phyloP scores from a whole-genome alignment of 2,797 vertebrate genomes.

The Coilia nasus region DNA sequence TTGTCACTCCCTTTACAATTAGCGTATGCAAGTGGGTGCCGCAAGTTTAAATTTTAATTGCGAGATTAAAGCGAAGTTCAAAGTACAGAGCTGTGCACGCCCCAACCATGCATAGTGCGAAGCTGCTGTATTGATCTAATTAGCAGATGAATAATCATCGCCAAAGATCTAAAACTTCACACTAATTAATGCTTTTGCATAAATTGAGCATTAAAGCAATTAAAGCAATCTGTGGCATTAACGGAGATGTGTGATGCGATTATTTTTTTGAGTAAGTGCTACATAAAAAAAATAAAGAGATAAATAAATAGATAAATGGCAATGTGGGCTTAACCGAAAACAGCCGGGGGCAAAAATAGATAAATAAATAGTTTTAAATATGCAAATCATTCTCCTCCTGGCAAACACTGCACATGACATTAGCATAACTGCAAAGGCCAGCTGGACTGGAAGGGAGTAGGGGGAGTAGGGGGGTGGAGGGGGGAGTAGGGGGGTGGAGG shows the following conservation, averaged over 20 bases:
- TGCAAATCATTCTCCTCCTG: conserved; percentile 46
- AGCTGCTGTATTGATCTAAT: no score
- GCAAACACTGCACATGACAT: conserved; percentile 66
- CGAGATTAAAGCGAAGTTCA: conserved; percentile 57
- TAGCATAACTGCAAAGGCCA: conserved; percentile 45
- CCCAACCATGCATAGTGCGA: no score
- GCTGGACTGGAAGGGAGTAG: background rate
- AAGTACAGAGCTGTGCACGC: conserved; percentile 58
- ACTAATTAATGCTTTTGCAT: conserved; percentile 64
- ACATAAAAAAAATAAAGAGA: no score
- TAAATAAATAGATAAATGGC: conserved; percentile 46
- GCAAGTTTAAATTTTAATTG: conserved; percentile 54
- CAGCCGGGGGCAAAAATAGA: conserved; percentile 26
- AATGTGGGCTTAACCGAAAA: conserved; percentile 21
- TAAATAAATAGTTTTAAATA: conserved; percentile 60
- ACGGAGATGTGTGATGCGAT: conserved; percentile 42
- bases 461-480: no score
- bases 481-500: no score
- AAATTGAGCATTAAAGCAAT: conserved; percentile 59
- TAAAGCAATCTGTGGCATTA: conserved; percentile 63
- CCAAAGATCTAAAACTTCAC: conserved; percentile 45
- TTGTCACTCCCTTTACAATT: conserved; percentile 36
- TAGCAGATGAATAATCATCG: conserved; percentile 56
- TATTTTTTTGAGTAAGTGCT: conserved; percentile 24
- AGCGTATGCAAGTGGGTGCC: conserved; percentile 19